Percentiles rank a stretch among this genome's conserved stretches.
Conservation (phyloP, 1,140 invertebrate genomes). For the Drosophila tani region DNA sequence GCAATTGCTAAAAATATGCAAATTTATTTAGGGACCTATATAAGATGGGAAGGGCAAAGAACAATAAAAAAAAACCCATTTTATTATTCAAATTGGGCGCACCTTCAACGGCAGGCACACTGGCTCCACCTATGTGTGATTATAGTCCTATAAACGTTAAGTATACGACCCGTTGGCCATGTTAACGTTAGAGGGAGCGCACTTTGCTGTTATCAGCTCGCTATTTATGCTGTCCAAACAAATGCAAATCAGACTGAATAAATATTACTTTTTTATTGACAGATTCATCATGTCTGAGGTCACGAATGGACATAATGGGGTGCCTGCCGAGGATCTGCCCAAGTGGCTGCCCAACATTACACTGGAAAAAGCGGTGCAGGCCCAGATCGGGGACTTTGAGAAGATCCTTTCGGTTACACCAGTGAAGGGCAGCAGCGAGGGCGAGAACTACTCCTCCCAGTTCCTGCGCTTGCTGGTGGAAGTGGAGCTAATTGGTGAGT, state of each 20-base stretch:
- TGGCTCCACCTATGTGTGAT: constrained; percentile 51
- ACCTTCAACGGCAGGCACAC: background rate
- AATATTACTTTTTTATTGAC: background rate
- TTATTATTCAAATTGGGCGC: constrained; percentile 8
- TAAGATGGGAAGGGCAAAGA: constrained; percentile 5
- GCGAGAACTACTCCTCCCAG: constrained; percentile 66
- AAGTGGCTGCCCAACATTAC: constrained; percentile 66
- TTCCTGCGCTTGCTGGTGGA: constrained; percentile 66
- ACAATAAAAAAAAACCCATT: background rate
- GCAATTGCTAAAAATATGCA: constrained; percentile 4
- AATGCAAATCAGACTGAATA: background rate
- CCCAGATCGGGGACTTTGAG: constrained; percentile 58
- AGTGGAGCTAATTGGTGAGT: constrained; percentile 65
- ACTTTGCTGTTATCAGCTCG: constrained; percentile 5
- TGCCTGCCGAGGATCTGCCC: constrained; percentile 38
- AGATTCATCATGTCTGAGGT: constrained; percentile 59
- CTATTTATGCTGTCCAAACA: background rate
- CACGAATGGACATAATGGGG: constrained; percentile 48
- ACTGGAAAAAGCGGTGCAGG: constrained; percentile 61
- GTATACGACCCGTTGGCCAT: constrained; percentile 31
- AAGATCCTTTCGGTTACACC: constrained; percentile 44
- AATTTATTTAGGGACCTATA: background rate
- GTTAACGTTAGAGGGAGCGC: background rate
- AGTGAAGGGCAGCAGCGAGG: constrained; percentile 35
- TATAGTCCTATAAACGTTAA: constrained; percentile 12